phyloP scores from a whole-genome alignment of 2,888 invertebrate species.

The Heliconius sara region DNA sequence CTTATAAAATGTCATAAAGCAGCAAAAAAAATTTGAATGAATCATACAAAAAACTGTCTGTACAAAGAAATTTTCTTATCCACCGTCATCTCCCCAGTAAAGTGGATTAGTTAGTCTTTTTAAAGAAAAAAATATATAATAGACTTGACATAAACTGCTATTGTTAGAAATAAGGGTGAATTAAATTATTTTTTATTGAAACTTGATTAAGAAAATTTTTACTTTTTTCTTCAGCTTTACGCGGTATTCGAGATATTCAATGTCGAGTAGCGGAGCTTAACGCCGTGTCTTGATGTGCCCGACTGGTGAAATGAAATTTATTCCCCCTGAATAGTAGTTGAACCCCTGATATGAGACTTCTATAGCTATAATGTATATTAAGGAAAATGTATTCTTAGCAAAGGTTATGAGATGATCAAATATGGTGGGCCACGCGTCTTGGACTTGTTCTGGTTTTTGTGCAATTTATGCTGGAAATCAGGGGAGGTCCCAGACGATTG shows the following conservation, averaged over 20 bases:
- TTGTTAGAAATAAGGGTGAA: constrained; percentile 18
- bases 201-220: not conserved
- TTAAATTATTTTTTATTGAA: constrained; percentile 12
- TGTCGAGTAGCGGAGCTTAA: not conserved
- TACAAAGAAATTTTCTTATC: constrained; percentile 17
- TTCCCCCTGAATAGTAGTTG: too few relatives aligned
- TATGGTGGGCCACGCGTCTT: too few relatives aligned
- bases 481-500: too few relatives aligned
- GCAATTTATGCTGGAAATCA: too few relatives aligned
- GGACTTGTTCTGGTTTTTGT: too few relatives aligned
- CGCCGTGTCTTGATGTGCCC: not conserved
- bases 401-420: too few relatives aligned
- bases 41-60: constrained; percentile 11
- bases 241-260: not conserved
- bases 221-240: not conserved
- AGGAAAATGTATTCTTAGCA: not conserved
- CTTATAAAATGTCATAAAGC: not conserved
- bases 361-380: not conserved
- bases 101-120: constrained; percentile 23
- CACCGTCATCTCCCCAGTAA: constrained; percentile 15
- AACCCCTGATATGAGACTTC: too few relatives aligned
- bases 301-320: too few relatives aligned
- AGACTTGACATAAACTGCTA: constrained; percentile 12
- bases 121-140: constrained; percentile 23
- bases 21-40: not conserved